These are phyloP conservation scores for Trissonchulus latispiculum DNA, from an alignment of 2,888 invertebrate species.

Conservation along the genomic window DNA sequence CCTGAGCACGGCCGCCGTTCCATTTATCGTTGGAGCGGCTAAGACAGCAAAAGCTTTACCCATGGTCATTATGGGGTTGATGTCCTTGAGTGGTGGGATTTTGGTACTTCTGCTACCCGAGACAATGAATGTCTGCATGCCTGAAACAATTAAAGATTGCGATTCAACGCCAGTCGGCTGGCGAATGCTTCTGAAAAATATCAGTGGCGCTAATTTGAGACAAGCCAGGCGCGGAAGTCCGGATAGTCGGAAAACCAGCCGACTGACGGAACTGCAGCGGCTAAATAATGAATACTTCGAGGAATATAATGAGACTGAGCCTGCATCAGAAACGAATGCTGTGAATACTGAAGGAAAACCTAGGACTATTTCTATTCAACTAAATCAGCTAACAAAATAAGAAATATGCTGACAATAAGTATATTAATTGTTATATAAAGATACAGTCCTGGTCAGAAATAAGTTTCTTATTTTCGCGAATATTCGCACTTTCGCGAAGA, in stretches of 20 bases:
- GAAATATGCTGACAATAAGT: no score
- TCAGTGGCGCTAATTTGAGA: background rate
- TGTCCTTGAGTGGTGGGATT: conserved; percentile 13
- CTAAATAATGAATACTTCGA: background rate
- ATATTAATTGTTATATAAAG: no score
- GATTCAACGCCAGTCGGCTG: conserved; percentile 5
- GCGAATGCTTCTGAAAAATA: background rate
- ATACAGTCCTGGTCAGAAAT: no score
- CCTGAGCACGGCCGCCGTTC: conserved; percentile 9
- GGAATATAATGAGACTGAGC: no score
- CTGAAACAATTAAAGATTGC: conserved; percentile 12
- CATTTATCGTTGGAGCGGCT: conserved; percentile 7
- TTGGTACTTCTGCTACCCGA: conserved; percentile 12
- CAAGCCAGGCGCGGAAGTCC: background rate
- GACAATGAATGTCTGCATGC: background rate
- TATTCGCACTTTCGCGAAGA: no score
- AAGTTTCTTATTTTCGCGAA: no score
- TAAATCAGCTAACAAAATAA: no score
- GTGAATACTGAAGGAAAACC: no score
- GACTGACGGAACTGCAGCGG: background rate
- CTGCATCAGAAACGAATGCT: no score
- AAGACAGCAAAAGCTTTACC: conserved; percentile 1
- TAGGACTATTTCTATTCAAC: no score
- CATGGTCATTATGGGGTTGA: conserved; percentile 17
- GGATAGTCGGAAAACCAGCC: background rate